Evolutionary conservation across 2,113 vertebrate species (phyloP), one percentile per base, ranked within the genome.

Genomic region (Lagenorhynchus albirostris): DNA sequence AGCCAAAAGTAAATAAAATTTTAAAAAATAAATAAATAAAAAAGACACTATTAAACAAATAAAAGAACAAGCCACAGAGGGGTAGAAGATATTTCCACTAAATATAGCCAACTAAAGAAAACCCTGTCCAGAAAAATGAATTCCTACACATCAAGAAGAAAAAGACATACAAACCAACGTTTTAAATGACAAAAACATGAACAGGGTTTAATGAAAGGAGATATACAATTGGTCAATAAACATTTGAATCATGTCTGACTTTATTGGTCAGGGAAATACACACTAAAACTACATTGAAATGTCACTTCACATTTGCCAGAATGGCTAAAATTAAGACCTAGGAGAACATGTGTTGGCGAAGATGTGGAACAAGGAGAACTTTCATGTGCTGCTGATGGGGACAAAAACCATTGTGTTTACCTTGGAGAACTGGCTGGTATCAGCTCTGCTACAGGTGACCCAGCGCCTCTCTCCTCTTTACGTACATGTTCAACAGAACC

Each of bases 321-420:
- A 76, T 5, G 68, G 36, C 31, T 20, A 18, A 36, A 14, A 21
- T 67, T 9, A n/a, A 79, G 50, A 15, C 33, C 23, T 31, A 23
- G 33, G 44, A 26, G 5, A 8, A 33, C 23, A 8, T 2, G 38
- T 6, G 3, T 20, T 47, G 29, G 68, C 36, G 15, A 63, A 41
- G n/a, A 58, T 4, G 33, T 2, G 21, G 31, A 17, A 25, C n/a
- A 14, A 0, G 5, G 6, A 44, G 62, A 53, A 12, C 4, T 3
- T 13, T 2, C 5, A 1, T 3, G 17, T 14, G 11, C n/a, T 58
- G 25, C 85, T 13, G 80, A 26, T 13, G 3, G 21, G 31, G 55
- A 11, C 53, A 18, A 11, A 18, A 65, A 10, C 1, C n/a, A 8
- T 15, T 23, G 17, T 6, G 8, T 58, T 38, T 4, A 23, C 58